phyloP scores from a whole-genome alignment of 2,888 invertebrate species.

The Autographa pulchrina region DNA sequence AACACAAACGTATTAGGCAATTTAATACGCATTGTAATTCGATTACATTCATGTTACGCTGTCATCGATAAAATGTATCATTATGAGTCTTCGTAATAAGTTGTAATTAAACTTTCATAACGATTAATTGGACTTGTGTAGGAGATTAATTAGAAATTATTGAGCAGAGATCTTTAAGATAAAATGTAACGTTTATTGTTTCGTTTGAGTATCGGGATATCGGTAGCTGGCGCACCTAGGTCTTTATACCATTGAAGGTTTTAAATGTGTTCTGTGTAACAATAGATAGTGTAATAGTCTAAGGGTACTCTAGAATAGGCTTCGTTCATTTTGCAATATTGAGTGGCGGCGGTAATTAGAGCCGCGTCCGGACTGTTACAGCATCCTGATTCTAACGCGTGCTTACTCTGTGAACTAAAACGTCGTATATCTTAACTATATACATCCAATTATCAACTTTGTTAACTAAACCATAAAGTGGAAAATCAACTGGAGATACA shows the following conservation, averaged over 20 bases:
- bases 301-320: constrained; percentile 81
- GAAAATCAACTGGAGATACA: constrained; percentile 49
- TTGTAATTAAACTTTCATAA: constrained; percentile 83
- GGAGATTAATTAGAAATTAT: constrained; percentile 84
- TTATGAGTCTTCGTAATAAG: constrained; percentile 65
- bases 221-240: constrained; percentile 75
- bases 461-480: constrained; percentile 32
- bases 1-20: constrained; percentile 49
- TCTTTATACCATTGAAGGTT: constrained; percentile 79
- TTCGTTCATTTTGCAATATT: constrained; percentile 85
- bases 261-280: constrained; percentile 81
- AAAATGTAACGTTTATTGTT: constrained; percentile 77
- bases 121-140: constrained; percentile 80
- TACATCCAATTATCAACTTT: constrained; percentile 38
- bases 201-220: constrained; percentile 67
- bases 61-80: constrained; percentile 71
- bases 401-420: constrained; percentile 52
- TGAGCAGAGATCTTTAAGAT: constrained; percentile 74
- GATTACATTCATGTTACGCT: constrained; percentile 69
- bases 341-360: constrained; percentile 86
- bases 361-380: constrained; percentile 83
- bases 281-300: constrained; percentile 81
- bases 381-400: constrained; percentile 87
- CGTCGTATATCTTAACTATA: constrained; percentile 38
- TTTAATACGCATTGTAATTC: constrained; percentile 62